Evolutionary conservation across 2,113 vertebrate species (phyloP).

Genomic region (Motacilla alba): DNA sequence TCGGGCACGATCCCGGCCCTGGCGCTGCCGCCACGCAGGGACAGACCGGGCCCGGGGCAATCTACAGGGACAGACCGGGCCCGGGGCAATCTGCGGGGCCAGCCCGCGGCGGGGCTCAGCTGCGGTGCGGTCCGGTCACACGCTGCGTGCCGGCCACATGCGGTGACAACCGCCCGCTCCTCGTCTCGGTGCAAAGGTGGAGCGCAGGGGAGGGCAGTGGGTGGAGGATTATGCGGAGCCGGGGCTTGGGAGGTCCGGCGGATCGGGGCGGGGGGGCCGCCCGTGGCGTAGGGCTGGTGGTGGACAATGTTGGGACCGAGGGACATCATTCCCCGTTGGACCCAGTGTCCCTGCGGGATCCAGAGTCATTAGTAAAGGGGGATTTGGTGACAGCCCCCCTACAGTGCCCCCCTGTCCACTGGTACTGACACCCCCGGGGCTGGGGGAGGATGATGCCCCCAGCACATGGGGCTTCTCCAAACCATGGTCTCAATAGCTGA

Average conservation of each 20-base stretch:
- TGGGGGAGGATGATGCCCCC: rapidly evolving
- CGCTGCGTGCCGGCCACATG: not conserved
- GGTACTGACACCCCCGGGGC: not conserved
- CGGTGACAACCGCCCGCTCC: not conserved
- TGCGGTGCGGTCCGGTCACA: not conserved
- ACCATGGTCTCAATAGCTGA: rapidly evolving
- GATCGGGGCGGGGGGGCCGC: rapidly evolving
- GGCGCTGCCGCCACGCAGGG: not conserved
- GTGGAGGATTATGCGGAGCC: not conserved
- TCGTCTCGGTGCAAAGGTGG: not conserved
- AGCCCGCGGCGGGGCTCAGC: not conserved
- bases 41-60: not conserved
- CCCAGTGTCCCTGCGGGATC: not conserved
- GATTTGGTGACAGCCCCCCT: not conserved
- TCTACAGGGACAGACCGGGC: not conserved
- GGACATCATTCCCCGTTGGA: not conserved
- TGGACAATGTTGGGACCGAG: not conserved
- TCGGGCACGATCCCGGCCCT: not conserved
- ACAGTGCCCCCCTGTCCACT: not conserved
- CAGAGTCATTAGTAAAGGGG: not conserved
- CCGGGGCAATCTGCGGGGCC: not conserved
- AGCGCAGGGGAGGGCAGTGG: too few relatives aligned
- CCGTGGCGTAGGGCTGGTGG: rapidly evolving
- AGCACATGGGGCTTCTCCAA: rapidly evolving
- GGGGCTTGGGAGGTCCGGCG: not conserved